Evolutionary conservation across 1,140 invertebrate species (phyloP).

Genomic region (Cheumatopsyche charites): DNA sequence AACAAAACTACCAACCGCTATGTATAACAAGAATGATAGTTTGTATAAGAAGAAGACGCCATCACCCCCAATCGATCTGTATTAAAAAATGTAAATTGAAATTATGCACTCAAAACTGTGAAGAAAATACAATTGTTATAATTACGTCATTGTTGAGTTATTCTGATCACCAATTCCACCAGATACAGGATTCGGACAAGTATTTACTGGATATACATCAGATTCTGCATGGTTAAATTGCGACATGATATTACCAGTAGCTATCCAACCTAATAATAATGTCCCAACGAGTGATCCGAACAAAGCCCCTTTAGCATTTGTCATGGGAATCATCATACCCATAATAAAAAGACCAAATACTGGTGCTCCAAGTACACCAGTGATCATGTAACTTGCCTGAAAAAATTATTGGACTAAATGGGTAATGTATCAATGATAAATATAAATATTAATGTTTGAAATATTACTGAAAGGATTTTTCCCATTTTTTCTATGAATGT

Average conservation of each 20-base stretch:
- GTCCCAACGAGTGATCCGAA: conserved; percentile 63
- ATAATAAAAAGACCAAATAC: conserved; percentile 78
- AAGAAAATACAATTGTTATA: neutral
- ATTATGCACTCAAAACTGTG: no score
- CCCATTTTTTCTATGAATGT: conserved; percentile 69
- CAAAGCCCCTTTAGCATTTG: conserved; percentile 67
- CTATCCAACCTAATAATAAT: conserved; percentile 75
- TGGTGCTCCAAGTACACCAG: conserved; percentile 66
- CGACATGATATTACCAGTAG: conserved; percentile 28
- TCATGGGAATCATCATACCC: conserved; percentile 78
- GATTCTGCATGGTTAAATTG: conserved; percentile 19
- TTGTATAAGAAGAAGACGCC: conserved; percentile 41
- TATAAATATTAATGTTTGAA: neutral
- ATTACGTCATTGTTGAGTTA: no score
- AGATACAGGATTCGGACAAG: conserved; percentile 12
- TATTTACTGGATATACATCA: conserved; percentile 34
- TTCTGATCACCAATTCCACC: no score
- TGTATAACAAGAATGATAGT: conserved; percentile 38
- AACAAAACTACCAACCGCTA: conserved; percentile 60
- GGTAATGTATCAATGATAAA: no score
- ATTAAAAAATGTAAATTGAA: neutral
- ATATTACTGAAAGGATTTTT: conserved; percentile 66
- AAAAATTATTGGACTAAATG: no score
- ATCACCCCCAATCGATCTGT: neutral
- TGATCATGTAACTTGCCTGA: conserved; percentile 36